Base-by-base conservation (phyloP, 2,888 invertebrate genomes). In the Nomada goodeniana region DNA sequence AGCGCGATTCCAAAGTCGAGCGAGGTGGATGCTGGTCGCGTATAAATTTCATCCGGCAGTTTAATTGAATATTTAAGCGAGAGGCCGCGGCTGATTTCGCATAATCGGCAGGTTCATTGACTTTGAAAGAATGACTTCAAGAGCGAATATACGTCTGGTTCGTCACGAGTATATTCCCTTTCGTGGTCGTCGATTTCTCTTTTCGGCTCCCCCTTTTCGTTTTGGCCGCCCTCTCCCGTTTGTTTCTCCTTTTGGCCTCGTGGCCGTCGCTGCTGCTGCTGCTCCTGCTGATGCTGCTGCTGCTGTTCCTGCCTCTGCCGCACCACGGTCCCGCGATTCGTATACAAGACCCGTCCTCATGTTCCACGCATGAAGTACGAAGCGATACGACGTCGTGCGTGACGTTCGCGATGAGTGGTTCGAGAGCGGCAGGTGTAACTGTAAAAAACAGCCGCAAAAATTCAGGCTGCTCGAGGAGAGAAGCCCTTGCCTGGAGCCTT, bases 361-460 rank as follows among this genome's bases (percentile, higher is more conserved):
- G 80, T 84, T 82, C 84, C 84, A 87, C 84, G 88, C 86, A 87
- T 86, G 87, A 88, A 79, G 84, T 78, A 84, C 74, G 86, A 76
- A 67, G 76, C 84, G 88, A 88, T 84, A 84, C 86, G 82, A 87
- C 88, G 82, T 76, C 55, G 79, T 86, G 88, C 87, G 83, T 88
- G 88, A 87, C 86, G 86, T 85, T 86, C 70, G 84, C 86, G 88
- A 87, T 86, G 86, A 60, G 78, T 79, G 83, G 65, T 55, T 67
- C 74, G 87, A 68, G 83, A 82, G 68, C 85, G 84, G 87, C 89
- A 88, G 88, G 88, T 88, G 89, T 82, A 87, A 83, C 83, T 84
- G 86, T 76, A 88, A 86, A 88, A 85, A 82, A 85, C 76, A 76
- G 84, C 86, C 87, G 75, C 86, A 87, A 88, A 88, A 89, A 86